Conservation (phyloP, 2,888 invertebrate genomes). For the Euspilapteryx auroguttella region DNA sequence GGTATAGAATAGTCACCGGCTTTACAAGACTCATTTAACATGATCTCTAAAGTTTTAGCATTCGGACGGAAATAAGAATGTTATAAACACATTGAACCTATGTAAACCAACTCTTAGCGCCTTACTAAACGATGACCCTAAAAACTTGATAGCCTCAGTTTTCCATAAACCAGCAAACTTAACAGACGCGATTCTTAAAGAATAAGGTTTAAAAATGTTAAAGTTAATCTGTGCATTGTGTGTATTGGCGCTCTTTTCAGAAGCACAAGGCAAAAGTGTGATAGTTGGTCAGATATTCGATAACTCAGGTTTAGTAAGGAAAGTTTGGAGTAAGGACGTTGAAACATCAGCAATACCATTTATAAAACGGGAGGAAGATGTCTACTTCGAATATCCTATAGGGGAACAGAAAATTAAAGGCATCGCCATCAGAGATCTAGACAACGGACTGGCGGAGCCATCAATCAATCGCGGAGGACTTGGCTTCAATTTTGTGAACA, state of each 20-base stretch:
- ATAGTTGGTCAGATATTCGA: constrained; percentile 31
- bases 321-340: constrained; percentile 22
- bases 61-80: no score
- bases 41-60: no score
- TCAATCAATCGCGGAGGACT: constrained; percentile 40
- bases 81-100: no score
- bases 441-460: constrained; percentile 33
- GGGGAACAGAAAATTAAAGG: constrained; percentile 39
- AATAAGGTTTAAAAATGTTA: background rate
- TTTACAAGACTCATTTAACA: no score
- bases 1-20: no score
- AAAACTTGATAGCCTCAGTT: background rate
- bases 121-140: no score
- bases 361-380: constrained; percentile 25
- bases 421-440: constrained; percentile 38
- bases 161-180: no score
- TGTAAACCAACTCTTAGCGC: no score
- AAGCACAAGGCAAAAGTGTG: constrained; percentile 21
- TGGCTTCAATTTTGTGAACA: constrained; percentile 31
- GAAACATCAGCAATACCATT: constrained; percentile 21
- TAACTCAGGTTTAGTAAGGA: constrained; percentile 20
- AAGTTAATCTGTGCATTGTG: background rate
- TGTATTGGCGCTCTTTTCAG: constrained; percentile 8
- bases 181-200: no score
- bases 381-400: constrained; percentile 23